Evolutionary conservation across 92 coral and sea anemone genomes (phyloP).

Genomic region (Bergia sp.): DNA sequence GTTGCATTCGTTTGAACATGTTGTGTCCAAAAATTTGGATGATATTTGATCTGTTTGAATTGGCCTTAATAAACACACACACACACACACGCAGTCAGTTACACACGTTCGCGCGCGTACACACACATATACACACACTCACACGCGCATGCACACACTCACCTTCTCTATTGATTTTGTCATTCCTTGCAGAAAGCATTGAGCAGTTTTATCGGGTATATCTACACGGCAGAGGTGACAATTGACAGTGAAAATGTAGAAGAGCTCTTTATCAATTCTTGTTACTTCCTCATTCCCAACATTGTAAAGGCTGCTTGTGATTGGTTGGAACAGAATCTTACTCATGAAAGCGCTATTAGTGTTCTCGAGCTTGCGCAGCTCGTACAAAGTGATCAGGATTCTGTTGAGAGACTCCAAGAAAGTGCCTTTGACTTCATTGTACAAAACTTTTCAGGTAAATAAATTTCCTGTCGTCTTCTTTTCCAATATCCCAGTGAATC

Average conservation of each 20-base stretch:
- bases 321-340: constrained; percentile 45
- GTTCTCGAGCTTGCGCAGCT: constrained; percentile 38
- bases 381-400: constrained; percentile 25
- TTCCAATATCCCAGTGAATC: background rate
- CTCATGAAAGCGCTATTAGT: constrained; percentile 44
- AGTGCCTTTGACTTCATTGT: constrained; percentile 33
- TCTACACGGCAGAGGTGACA: constrained; percentile 68
- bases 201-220: constrained; percentile 24
- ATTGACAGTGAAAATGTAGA: constrained; percentile 39
- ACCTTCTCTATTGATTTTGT: background rate
- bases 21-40: too few relatives aligned
- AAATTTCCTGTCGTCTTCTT: background rate
- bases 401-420: constrained; percentile 37
- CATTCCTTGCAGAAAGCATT: background rate
- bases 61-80: too few relatives aligned
- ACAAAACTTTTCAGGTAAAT: constrained; percentile 48
- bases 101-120: background rate
- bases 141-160: background rate
- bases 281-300: constrained; percentile 53
- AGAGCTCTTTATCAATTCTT: constrained; percentile 45
- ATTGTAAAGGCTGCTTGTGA: constrained; percentile 58
- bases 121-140: background rate
- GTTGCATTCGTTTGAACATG: too few relatives aligned
- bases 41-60: too few relatives aligned
- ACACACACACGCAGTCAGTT: too few relatives aligned